Conservation (phyloP, 2,113 vertebrate species). For the Garra rufa region DNA sequence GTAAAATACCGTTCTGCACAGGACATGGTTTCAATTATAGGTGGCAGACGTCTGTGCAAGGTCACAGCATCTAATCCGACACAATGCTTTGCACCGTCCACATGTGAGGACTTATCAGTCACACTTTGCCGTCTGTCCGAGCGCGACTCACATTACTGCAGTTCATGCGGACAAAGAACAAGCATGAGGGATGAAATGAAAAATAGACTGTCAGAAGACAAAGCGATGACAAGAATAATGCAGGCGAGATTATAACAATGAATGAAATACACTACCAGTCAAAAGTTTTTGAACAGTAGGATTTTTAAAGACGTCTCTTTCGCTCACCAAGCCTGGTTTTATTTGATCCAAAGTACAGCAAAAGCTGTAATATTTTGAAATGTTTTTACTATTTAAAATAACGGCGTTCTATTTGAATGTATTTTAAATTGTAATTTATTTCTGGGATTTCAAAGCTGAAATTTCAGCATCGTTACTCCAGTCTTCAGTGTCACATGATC, state of each 20-base stretch:
- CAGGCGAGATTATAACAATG: background rate
- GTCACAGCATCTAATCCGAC: constrained; percentile 31
- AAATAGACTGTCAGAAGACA: constrained; percentile 15
- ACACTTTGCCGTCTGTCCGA: constrained; percentile 11
- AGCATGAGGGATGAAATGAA: background rate
- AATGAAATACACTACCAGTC: background rate
- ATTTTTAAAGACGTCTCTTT: no score
- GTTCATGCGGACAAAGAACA: background rate
- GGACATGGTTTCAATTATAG: constrained; percentile 13
- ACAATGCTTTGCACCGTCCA: constrained; percentile 24
- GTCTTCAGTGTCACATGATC: no score
- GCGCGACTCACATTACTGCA: background rate
- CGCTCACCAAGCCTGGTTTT: no score
- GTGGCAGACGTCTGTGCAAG: constrained; percentile 2
- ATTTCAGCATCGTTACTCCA: no score
- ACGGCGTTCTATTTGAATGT: no score
- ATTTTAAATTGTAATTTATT: no score
- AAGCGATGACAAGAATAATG: background rate
- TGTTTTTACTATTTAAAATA: no score
- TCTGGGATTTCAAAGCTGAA: no score
- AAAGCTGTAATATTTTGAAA: no score
- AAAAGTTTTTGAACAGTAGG: no score
- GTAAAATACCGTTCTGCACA: background rate
- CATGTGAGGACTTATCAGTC: constrained; percentile 31
- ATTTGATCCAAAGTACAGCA: no score